Evolutionary conservation across 2,888 invertebrate genomes (phyloP), one percentile per base, ranked within the genome.

Genomic region (Drosophila conformis): DNA sequence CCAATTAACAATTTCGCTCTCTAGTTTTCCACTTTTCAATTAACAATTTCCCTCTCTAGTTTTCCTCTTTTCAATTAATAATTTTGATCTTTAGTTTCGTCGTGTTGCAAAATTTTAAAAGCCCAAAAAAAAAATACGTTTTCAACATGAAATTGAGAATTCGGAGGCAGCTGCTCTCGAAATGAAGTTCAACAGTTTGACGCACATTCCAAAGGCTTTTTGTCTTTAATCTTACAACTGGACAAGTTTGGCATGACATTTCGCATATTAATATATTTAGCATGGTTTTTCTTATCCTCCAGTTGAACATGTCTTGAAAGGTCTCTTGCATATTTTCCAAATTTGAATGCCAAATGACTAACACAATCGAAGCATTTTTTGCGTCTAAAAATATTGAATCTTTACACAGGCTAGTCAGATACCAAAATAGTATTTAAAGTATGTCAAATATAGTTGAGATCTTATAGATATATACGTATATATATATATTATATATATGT

Each of bases 131-230:
- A 36, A 51, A 62, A 62, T 11, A 52, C 57, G 51, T 51, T 54
- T 42, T 18, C n/a, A 48, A 69, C 54, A 64, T 64, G 35, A 59
- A 69, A 48, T 60, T 53, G 25, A 57, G 25, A 57, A 36, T 6
- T 46, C 7, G 13, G 2, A 46, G 7, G 46, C 46, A 46, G 21
- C 21, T 46, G 46, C 7, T 46, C 4, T 15, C 46, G 7, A 46
- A 46, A 46, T 21, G 7, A 21, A 21, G 21, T 11, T 42, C 21
- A 42, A 21, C 42, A 42, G 21, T 46, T 46, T 46, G 46, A 21
- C 46, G 1, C 13, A 46, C 13, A 46, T 21, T 46, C 21, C 42
- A 76, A 73, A 73, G 29, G 53, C 58, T 21, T 21, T 21, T 15
- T 46, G 40, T 21, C 40, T 7, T 42, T 42, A 3, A 42, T 42